Evolutionary conservation across 2,888 invertebrate species (phyloP).

Genomic region (Pediacus dermestoides): DNA sequence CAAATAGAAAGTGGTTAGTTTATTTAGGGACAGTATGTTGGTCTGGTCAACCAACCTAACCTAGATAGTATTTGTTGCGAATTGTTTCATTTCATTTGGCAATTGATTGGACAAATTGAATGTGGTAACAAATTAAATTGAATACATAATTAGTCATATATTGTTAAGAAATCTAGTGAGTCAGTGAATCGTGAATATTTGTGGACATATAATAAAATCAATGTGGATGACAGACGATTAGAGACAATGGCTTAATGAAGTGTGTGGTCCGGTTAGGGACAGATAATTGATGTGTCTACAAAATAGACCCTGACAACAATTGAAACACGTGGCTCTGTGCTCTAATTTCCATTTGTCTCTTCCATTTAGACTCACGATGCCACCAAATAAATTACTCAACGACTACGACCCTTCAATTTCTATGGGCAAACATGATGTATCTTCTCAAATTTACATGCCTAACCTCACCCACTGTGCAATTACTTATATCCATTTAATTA

Average conservation of each 20-base stretch:
- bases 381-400: constrained; percentile 2
- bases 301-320: constrained; percentile 14
- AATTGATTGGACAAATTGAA: too few species aligned
- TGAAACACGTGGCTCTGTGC: constrained; percentile 6
- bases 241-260: constrained; percentile 30
- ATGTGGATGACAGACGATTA: constrained; percentile 20
- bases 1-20: too few species aligned
- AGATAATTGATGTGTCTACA: constrained; percentile 27
- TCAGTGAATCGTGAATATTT: constrained; percentile 16
- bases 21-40: too few species aligned
- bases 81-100: too few species aligned
- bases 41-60: too few species aligned
- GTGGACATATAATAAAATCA: constrained; percentile 26
- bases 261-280: constrained; percentile 19
- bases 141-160: constrained; percentile 3
- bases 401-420: constrained; percentile 1
- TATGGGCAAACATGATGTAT: not conserved
- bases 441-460: constrained; percentile 1
- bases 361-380: constrained; percentile 4
- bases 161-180: constrained; percentile 13
- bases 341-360: constrained; percentile 10
- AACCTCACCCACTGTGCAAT: too few species aligned
- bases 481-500: too few species aligned
- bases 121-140: too few species aligned
- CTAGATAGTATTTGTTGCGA: too few species aligned